Evolutionary conservation across 2,797 vertebrate species (phyloP).

Genomic region (Trachops cirrhosus): DNA sequence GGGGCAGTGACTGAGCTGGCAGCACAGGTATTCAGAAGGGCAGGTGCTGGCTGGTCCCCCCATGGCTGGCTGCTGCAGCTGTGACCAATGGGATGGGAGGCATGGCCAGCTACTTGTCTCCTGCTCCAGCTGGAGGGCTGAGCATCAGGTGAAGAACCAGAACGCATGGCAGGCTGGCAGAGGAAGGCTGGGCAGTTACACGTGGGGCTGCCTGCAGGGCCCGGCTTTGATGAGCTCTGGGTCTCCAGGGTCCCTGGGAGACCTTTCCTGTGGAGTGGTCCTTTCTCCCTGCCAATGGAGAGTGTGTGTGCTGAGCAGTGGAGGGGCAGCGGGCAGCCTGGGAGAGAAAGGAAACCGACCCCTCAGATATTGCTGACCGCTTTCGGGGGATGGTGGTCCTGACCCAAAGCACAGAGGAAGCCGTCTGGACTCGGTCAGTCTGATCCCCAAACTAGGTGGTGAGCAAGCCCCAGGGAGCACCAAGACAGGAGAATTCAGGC

Average conservation of each 20-base stretch:
- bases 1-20: neutral
- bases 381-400: rapidly evolving
- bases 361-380: neutral
- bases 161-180: neutral
- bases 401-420: neutral
- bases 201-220: rapidly evolving
- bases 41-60: no score
- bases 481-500: neutral
- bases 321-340: neutral
- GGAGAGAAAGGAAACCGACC: neutral
- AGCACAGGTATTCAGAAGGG: neutral
- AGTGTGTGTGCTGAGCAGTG: neutral
- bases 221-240: neutral
- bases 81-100: neutral
- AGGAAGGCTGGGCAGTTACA: neutral
- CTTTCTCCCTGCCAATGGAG: neutral
- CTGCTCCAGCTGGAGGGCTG: neutral
- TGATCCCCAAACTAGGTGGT: neutral
- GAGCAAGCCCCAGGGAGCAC: neutral
- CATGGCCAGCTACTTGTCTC: neutral
- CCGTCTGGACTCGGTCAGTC: neutral
- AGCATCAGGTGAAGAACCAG: neutral
- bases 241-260: neutral
- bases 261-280: neutral
- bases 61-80: neutral